Evolutionary conservation across 2,113 vertebrate species (phyloP), one percentile per base, ranked within the genome.

Genomic region (Garra rufa): DNA sequence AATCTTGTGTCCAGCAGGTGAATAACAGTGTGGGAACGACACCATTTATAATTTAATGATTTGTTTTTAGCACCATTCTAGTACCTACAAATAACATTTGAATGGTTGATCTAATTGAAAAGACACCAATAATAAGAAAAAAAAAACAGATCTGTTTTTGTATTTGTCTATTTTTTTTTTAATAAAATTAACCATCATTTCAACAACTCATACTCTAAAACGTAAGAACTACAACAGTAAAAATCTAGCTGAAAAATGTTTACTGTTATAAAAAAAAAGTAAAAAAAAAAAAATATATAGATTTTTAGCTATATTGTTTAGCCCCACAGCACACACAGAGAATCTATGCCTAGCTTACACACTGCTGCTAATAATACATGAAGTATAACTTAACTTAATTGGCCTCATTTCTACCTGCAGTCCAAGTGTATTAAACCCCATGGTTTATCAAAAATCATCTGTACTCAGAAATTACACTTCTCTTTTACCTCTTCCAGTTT

Each of bases 381-480:
- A 21, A 52, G 26, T 30, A 28, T 52, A 30, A 50, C 26, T 28
- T 50, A 50, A 28, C 24, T 55, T 26, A 75, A 10, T 26, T 48
- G 14, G 15, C 7, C 46, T 52, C 4, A 52, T 34, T 19, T 26
- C 46, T 28, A 21, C 15, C 14, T 21, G 24, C 6, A 52, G 46
- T 52, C 26, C 17, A 75, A 75, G 73, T 52, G 73, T 75, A 13
- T 76, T 26, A 76, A 21, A 76, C 1, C 73, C 34, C 26, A 52
- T 34, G 46, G 4, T 52, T 76, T 19, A 76, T 76, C 48, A 52
- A 9, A 8, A 52, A 8, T 50, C 73, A 30, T 34, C 24, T 30
- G 15, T 30, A 3, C 15, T 30, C 24, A 24, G 24, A 69, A 38
- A 21, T 38, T 5, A 67, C 30, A 48, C 71, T 8, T 26, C 13